A percentile compares a stretch with the other conserved stretches of the same genome.
phyloP scores from a whole-genome alignment of 2,797 vertebrate species.

The Ctenopoma kingsleyae region DNA sequence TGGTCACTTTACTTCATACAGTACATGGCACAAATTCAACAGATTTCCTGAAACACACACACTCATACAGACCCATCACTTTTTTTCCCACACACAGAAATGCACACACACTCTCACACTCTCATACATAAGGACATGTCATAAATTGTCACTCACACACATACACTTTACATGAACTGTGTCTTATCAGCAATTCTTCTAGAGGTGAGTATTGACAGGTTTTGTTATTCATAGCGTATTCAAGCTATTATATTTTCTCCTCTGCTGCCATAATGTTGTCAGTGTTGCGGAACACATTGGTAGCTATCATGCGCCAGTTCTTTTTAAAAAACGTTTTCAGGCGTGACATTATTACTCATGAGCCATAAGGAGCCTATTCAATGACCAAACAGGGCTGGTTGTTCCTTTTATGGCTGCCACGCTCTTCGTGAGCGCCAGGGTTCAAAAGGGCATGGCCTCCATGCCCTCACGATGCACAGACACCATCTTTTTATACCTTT shows the following conservation, averaged over 20 bases:
- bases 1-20: constrained; percentile 4
- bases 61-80: constrained; percentile 4
- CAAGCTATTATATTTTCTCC: constrained; percentile 80
- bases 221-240: constrained; percentile 84
- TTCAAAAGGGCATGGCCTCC: constrained; percentile 87
- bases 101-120: constrained; percentile 9
- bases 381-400: constrained; percentile 79
- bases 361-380: constrained; percentile 83
- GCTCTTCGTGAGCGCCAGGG: constrained; percentile 74
- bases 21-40: constrained; percentile 10
- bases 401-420: constrained; percentile 83
- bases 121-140: constrained; percentile 53
- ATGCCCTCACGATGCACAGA: constrained; percentile 71
- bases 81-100: constrained; percentile 11
- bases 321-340: constrained; percentile 79
- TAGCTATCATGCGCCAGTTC: constrained; percentile 75
- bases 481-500: constrained; percentile 77
- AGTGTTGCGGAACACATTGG: constrained; percentile 82
- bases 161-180: constrained; percentile 75
- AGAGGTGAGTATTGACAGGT: constrained; percentile 83
- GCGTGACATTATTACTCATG: constrained; percentile 84
- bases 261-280: constrained; percentile 80
- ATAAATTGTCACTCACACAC: constrained; percentile 69
- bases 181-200: constrained; percentile 81
- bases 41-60: constrained; percentile 16